These are phyloP conservation scores for Scaptomyza parva DNA, from an alignment of 2,888 invertebrate genomes.

Conservation along the genomic window DNA sequence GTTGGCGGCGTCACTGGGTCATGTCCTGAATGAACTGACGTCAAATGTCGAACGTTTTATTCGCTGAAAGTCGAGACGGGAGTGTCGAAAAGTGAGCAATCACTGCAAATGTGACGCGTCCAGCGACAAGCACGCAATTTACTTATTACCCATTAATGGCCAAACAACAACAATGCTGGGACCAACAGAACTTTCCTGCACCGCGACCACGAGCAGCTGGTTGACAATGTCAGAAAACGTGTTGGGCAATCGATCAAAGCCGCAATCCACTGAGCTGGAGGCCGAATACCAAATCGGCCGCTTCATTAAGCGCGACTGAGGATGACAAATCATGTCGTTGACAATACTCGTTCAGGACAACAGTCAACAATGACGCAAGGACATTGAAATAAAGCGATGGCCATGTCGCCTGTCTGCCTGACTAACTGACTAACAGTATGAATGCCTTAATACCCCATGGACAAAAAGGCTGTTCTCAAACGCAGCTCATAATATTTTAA, in stretches of 20 bases:
- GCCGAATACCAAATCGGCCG: slow-evolving; percentile 48
- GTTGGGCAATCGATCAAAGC: slow-evolving; percentile 81
- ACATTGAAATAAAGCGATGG: slow-evolving; percentile 50
- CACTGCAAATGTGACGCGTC: slow-evolving; percentile 72
- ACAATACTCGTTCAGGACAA: slow-evolving; percentile 61
- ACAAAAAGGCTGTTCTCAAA: slow-evolving; percentile 20
- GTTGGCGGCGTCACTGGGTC: slow-evolving; percentile 42
- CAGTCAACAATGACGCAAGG: slow-evolving; percentile 64
- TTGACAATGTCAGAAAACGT: slow-evolving; percentile 47
- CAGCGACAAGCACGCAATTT: slow-evolving; percentile 78
- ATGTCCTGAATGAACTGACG: slow-evolving; percentile 35
- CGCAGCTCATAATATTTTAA: slow-evolving; percentile 58
- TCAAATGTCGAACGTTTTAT: slow-evolving; percentile 48
- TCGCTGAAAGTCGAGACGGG: slow-evolving; percentile 34
- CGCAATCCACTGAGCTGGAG: slow-evolving; percentile 27
- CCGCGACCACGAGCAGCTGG: slow-evolving; percentile 17
- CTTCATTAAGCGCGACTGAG: slow-evolving; percentile 62
- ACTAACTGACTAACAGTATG: slow-evolving; percentile 19
- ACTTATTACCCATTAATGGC: slow-evolving; percentile 82
- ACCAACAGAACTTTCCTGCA: slow-evolving; percentile 15
- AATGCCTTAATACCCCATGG: slow-evolving; percentile 15
- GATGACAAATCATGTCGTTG: slow-evolving; percentile 79
- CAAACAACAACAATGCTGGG: slow-evolving; percentile 38
- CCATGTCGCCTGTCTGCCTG: slow-evolving; percentile 42
- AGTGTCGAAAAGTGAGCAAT: slow-evolving; percentile 80